Percentiles rank a stretch among this genome's conserved stretches.
phyloP scores from a whole-genome alignment of 2,113 vertebrate species.

The Prionailurus viverrinus region DNA sequence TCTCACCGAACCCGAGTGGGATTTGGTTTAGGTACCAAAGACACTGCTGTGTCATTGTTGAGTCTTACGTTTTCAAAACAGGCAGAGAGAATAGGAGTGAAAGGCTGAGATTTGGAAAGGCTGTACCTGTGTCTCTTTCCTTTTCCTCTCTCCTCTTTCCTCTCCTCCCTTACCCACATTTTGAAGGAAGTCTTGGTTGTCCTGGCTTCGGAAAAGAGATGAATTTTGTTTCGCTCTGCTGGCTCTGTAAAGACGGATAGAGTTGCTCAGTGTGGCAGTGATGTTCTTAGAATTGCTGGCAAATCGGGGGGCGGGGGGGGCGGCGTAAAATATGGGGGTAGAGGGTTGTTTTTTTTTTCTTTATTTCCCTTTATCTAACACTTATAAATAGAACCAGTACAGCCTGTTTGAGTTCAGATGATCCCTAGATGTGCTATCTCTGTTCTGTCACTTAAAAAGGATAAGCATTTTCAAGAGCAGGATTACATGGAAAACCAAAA shows the following conservation, averaged over 20 bases:
- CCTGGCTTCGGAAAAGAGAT: slow-evolving; percentile 73
- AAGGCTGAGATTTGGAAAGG: slow-evolving; percentile 64
- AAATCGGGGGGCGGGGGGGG: slow-evolving; percentile 54
- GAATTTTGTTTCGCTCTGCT: slow-evolving; percentile 13
- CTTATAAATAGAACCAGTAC: neutral
- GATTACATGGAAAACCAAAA: neutral
- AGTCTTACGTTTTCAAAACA: slow-evolving; percentile 77
- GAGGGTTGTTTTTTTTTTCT: slow-evolving; percentile 78
- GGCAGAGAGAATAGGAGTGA: slow-evolving; percentile 67
- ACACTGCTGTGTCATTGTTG: slow-evolving; percentile 78
- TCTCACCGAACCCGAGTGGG: slow-evolving; percentile 56
- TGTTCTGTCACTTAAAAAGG: neutral
- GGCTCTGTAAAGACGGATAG: slow-evolving; percentile 66
- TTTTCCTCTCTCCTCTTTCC: slow-evolving; percentile 67
- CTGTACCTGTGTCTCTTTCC: slow-evolving; percentile 79
- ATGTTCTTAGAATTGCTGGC: slow-evolving; percentile 78
- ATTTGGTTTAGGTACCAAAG: slow-evolving; percentile 82
- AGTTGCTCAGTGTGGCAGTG: slow-evolving; percentile 54
- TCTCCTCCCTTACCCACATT: neutral
- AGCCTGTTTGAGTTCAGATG: neutral
- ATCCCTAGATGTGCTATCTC: neutral
- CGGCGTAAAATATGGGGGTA: neutral
- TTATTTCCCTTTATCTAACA: slow-evolving; percentile 69
- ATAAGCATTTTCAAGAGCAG: slow-evolving; percentile 27
- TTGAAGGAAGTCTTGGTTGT: slow-evolving; percentile 50